Percentiles rank a stretch among this genome's conserved stretches.
These are phyloP conservation scores for Liasis olivaceus DNA, from an alignment of 2,797 vertebrate species.

Conservation along the genomic window DNA sequence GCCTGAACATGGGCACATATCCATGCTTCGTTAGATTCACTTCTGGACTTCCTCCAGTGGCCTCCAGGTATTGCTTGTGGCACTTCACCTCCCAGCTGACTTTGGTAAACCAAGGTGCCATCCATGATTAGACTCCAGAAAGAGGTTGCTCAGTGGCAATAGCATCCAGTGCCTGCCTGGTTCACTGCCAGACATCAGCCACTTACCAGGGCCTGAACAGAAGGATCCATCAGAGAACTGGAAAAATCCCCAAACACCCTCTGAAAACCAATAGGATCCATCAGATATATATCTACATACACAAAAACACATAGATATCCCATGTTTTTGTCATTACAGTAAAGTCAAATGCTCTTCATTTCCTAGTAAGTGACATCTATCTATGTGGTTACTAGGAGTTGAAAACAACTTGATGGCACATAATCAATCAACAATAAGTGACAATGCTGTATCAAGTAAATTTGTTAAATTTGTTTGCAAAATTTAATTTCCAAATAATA, in stretches of 20 bases:
- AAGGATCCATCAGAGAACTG: neutral
- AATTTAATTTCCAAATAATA: neutral
- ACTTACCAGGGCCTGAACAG: neutral
- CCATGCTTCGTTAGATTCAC: neutral
- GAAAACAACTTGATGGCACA: too few species aligned
- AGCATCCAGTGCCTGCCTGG: neutral
- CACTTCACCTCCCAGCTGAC: neutral
- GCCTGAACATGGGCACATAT: neutral
- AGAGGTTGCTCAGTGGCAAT: neutral
- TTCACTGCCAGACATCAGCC: neutral
- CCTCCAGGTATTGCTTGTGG: neutral
- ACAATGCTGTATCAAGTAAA: neutral
- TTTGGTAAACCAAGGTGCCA: neutral
- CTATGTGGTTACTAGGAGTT: too few species aligned
- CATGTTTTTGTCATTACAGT: neutral
- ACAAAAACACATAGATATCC: neutral
- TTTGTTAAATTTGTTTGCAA: neutral
- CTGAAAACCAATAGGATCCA: neutral
- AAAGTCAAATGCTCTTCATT: too few species aligned
- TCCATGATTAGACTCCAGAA: neutral
- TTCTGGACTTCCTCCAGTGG: neutral
- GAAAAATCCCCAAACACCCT: neutral
- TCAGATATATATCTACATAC: neutral
- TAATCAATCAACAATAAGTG: neutral
- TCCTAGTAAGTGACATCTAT: too few species aligned